Conservation (phyloP, 2,797 vertebrate species). For the Pogonophryne albipinna region DNA sequence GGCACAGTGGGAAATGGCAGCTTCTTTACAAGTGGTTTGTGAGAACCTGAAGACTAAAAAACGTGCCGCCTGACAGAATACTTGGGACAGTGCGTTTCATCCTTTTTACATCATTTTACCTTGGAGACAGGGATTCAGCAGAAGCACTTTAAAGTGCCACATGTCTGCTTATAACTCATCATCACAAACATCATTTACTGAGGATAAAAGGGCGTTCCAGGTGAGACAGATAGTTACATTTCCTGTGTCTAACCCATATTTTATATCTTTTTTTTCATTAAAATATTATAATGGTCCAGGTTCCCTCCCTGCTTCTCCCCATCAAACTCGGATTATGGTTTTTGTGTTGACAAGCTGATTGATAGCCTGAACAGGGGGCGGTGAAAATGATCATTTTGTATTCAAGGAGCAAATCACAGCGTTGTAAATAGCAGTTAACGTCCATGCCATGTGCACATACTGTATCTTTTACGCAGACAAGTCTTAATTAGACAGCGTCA, state of each 20-base stretch:
- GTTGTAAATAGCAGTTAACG: constrained; percentile 69
- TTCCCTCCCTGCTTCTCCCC: constrained; percentile 43
- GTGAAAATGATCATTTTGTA: constrained; percentile 65
- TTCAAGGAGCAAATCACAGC: constrained; percentile 60
- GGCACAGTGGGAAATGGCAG: constrained; percentile 27
- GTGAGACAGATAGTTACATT: constrained; percentile 37
- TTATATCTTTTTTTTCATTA: constrained; percentile 58
- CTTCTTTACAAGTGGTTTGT: constrained; percentile 29
- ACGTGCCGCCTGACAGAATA: not conserved
- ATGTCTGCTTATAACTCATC: constrained; percentile 31
- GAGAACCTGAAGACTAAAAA: constrained; percentile 29
- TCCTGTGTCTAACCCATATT: constrained; percentile 9
- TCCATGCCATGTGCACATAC: constrained; percentile 46
- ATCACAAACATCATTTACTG: constrained; percentile 14
- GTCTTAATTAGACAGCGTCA: constrained; percentile 72
- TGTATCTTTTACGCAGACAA: constrained; percentile 52
- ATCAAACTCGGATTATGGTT: constrained; percentile 65
- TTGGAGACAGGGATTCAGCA: constrained; percentile 29
- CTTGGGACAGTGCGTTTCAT: constrained; percentile 52
- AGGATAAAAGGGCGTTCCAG: constrained; percentile 20
- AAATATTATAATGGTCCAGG: constrained; percentile 44
- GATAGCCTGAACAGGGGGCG: constrained; percentile 55
- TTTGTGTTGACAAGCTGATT: constrained; percentile 71
- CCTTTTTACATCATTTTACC: constrained; percentile 62
- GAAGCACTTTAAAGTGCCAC: constrained; percentile 6